phyloP scores from a whole-genome alignment of 35 echinoderm and acorn worm species.

The Holothuria glaberrima region DNA sequence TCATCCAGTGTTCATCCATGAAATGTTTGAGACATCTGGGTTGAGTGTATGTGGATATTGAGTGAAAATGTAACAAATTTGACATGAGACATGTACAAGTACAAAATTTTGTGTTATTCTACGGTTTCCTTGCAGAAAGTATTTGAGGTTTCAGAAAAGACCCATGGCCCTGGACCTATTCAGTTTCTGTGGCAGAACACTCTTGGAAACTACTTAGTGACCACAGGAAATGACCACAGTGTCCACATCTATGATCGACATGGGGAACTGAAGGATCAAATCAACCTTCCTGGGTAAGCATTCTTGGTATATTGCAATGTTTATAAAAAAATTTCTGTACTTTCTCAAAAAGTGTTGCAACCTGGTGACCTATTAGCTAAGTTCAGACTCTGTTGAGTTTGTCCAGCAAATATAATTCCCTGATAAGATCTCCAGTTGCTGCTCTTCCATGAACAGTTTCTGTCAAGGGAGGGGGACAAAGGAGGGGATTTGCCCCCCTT shows the following conservation, averaged over 20 bases:
- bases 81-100: too few relatives aligned
- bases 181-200: slow-evolving; percentile 93
- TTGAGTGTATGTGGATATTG: too few relatives aligned
- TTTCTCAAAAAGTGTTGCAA: too few relatives aligned
- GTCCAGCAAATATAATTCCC: background rate
- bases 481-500: too few relatives aligned
- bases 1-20: too few relatives aligned
- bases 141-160: slow-evolving; percentile 91
- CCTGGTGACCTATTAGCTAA: background rate
- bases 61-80: too few relatives aligned
- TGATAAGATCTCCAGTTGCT: too few relatives aligned
- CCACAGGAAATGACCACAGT: slow-evolving; percentile 79
- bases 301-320: background rate
- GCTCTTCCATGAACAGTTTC: too few relatives aligned
- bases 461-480: too few relatives aligned
- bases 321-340: background rate
- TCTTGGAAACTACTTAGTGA: slow-evolving; percentile 95
- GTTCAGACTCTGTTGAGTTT: too few relatives aligned
- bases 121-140: slow-evolving; percentile 71
- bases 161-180: slow-evolving; percentile 78
- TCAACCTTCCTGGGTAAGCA: slow-evolving; percentile 94
- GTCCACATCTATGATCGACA: slow-evolving; percentile 94
- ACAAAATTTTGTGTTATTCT: background rate
- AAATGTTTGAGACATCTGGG: too few relatives aligned
- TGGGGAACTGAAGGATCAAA: slow-evolving; percentile 92